phyloP scores from a whole-genome alignment of 2,888 invertebrate species.

The Nebria brevicollis region DNA sequence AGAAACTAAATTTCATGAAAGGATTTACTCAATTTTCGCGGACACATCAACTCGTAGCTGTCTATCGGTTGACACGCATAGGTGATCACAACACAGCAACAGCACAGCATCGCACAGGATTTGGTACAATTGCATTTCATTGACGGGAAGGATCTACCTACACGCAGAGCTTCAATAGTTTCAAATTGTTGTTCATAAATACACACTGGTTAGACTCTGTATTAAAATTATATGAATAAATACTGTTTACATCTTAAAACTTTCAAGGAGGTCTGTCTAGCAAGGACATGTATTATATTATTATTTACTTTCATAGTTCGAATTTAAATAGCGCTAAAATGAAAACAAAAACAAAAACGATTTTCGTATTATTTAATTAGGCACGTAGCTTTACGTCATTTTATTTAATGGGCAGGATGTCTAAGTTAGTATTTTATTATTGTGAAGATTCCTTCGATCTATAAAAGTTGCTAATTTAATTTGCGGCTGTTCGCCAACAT shows the following conservation, averaged over 20 bases:
- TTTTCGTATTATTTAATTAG: slow-evolving; percentile 3
- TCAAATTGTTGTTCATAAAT: neutral
- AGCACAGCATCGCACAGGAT: no score
- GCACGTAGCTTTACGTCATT: neutral
- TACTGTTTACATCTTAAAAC: slow-evolving; percentile 39
- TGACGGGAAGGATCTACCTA: neutral
- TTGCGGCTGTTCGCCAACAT: neutral
- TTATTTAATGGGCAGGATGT: neutral
- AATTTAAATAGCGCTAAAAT: neutral
- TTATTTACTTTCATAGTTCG: slow-evolving; percentile 22
- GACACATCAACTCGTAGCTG: neutral
- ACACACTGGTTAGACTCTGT: neutral
- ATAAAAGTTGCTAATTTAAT: neutral
- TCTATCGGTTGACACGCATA: neutral
- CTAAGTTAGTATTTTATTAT: neutral
- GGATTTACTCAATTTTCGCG: neutral
- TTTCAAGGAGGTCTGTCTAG: slow-evolving; percentile 38
- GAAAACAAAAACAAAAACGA: slow-evolving; percentile 3
- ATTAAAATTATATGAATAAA: slow-evolving; percentile 20
- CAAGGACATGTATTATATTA: slow-evolving; percentile 38
- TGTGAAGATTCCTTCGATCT: neutral
- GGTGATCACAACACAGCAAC: neutral
- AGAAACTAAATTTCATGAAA: slow-evolving; percentile 1
- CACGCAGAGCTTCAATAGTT: neutral
- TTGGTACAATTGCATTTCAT: neutral